Conservation (phyloP, 1,140 invertebrate genomes). For the Temnothorax longispinosus region DNA sequence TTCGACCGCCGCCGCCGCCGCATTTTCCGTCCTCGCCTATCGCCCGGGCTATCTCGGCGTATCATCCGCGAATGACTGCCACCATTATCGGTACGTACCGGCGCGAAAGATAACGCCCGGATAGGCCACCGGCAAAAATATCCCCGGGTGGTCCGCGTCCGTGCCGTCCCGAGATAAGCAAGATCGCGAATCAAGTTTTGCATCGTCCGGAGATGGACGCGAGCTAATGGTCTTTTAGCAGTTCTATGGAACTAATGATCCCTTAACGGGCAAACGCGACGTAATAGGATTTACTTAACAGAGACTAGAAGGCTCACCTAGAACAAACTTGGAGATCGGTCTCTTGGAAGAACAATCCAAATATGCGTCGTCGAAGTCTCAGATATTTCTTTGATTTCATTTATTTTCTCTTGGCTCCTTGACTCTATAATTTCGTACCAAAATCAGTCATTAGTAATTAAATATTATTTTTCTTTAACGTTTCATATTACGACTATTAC, state of each 20-base stretch:
- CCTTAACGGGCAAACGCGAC: not conserved
- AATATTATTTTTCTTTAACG: no score
- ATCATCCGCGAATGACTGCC: conserved; percentile 73
- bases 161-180: conserved; percentile 63
- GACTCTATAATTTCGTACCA: not conserved
- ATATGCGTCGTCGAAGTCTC: not conserved
- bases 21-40: conserved; percentile 75
- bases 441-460: not conserved
- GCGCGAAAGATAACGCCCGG: conserved; percentile 73
- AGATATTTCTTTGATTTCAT: not conserved
- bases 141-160: conserved; percentile 25
- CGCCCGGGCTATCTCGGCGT: conserved; percentile 66
- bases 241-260: not conserved
- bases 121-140: conserved; percentile 65
- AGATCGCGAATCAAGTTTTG: conserved; percentile 46
- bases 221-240: conserved; percentile 38
- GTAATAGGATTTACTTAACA: not conserved
- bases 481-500: not conserved
- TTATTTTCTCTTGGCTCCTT: not conserved
- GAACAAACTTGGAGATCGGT: not conserved
- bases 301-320: not conserved
- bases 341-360: not conserved
- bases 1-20: conserved; percentile 73
- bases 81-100: conserved; percentile 70
- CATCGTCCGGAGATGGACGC: conserved; percentile 30